Base-by-base conservation (phyloP, 1,140 invertebrate genomes). In the Hyphantria cunea region DNA sequence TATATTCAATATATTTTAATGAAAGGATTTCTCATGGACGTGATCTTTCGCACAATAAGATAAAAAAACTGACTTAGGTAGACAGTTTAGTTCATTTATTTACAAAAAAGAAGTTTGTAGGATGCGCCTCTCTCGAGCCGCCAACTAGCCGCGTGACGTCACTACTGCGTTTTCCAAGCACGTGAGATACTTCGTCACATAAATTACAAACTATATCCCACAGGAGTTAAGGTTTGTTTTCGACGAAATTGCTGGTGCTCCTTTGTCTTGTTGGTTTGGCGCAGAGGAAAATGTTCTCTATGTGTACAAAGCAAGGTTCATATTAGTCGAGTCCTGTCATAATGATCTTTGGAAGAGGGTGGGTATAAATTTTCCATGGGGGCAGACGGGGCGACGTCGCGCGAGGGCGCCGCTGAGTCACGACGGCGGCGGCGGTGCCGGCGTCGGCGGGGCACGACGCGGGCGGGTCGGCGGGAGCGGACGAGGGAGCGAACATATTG, bases 331-430 rank as follows among this genome's bases (percentile, higher is more conserved):
- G 55, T 25, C 58, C 63, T 52, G 53, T 60, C 66, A 70, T 81
- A 84, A 87, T 84, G 80, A 84, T 88, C 85, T 87, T 84, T 74
- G 77, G 74, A 74, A 80, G 82, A 83, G 87, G 86, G 84, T 86
- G 83, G 87, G 87, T 90, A 90, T 90, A 90, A 90, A 90, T 90
- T 90, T 88, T 90, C 74, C 72, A 88, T 86, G 85, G 84, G 78
- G 87, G 87, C 76, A 90, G 85, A 87, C 86, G 83, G 80, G 83
- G 84, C 83, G 84, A 85, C 83, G 84, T 86, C 85, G 85, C 74
- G 74, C 79, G 78, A 87, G 85, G 85, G 85, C 87, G 84, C 87
- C 85, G 83, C 80, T 89, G 84, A 87, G 78, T 87, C 85, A 89
- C 85, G 76, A 51, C 71, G 78, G 68, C 71, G 78, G 68, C 69